phyloP scores from a whole-genome alignment of 2,888 invertebrate genomes.

The Lithophane semibrunnea region DNA sequence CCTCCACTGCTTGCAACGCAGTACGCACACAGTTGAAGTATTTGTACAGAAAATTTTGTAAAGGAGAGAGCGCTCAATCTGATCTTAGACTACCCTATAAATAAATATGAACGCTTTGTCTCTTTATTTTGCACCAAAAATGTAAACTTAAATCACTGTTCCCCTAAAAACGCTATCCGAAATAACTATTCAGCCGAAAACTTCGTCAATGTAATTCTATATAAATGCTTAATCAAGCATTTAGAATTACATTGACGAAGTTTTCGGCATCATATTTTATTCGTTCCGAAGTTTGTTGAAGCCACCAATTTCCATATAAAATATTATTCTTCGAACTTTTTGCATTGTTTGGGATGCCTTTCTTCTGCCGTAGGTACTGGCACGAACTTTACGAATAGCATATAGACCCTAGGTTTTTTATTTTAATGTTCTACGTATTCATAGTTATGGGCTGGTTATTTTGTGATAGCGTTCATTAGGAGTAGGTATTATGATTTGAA shows the following conservation, averaged over 20 bases:
- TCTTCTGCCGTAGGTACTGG: not conserved
- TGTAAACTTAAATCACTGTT: not conserved
- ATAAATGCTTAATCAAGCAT: not conserved
- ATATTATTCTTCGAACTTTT: not conserved
- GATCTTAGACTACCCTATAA: not conserved
- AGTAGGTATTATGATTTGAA: not conserved
- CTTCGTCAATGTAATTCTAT: not conserved
- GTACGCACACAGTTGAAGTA: not conserved
- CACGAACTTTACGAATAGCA: not conserved
- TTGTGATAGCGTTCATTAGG: not conserved
- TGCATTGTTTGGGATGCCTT: not conserved
- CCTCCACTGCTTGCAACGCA: not conserved
- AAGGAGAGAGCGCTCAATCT: not conserved
- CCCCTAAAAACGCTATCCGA: not conserved
- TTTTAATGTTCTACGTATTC: not conserved
- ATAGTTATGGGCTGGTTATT: not conserved
- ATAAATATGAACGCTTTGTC: not conserved
- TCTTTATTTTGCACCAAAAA: not conserved
- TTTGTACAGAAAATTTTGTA: not conserved
- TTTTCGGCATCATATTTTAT: not conserved
- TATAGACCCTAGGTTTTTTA: not conserved
- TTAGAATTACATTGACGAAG: too few species aligned
- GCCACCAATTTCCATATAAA: not conserved
- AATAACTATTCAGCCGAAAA: conserved; percentile 1
- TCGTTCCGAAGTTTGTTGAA: not conserved